Evolutionary conservation across 2,888 invertebrate species (phyloP).

Genomic region (Copidosoma aretas): DNA sequence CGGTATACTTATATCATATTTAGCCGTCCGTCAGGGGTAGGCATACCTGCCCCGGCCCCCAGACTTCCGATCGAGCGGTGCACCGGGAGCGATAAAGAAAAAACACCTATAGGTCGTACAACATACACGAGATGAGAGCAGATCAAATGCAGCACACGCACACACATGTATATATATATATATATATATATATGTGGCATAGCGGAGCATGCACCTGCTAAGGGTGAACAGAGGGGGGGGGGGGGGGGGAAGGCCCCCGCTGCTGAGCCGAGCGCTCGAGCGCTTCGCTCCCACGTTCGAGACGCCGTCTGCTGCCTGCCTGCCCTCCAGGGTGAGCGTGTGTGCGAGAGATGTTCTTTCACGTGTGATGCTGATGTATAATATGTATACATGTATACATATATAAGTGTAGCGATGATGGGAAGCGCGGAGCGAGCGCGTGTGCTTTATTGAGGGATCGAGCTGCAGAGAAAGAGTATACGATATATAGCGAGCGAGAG

Average conservation of each 20-base stretch:
- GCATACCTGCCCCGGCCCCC: no score
- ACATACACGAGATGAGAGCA: no score
- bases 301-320: not conserved
- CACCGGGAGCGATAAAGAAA: no score
- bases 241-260: slow-evolving; percentile 7
- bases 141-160: no score
- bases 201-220: slow-evolving; percentile 34
- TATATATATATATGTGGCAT: no score
- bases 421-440: not conserved
- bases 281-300: slow-evolving; percentile 37
- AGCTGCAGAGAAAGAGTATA: no score
- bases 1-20: no score
- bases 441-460: not conserved
- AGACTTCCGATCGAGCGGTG: no score
- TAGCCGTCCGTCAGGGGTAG: no score
- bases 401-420: not conserved
- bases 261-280: not conserved
- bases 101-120: no score
- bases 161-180: no score
- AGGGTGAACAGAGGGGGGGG: slow-evolving; percentile 13
- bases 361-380: not conserved
- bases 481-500: not conserved
- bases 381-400: slow-evolving; percentile 30
- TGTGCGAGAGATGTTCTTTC: not conserved
- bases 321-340: no score